Conservation (phyloP, 2,797 vertebrate species). For the Nothura maculosa region DNA sequence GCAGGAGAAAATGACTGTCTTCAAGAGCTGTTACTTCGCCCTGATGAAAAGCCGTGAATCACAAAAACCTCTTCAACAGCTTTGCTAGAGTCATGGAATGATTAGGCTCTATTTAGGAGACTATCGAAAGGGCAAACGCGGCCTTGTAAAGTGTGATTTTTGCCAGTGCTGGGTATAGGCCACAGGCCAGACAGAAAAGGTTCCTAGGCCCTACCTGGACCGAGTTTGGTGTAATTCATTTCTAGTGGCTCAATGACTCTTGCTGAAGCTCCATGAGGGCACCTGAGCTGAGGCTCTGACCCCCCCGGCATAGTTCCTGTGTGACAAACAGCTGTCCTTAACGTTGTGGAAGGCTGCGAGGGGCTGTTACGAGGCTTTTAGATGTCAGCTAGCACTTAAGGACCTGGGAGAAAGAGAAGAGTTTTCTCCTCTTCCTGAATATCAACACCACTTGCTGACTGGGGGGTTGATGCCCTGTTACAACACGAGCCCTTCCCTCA, state of each 20-base stretch:
- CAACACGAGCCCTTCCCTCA: background rate
- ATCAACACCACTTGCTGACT: background rate
- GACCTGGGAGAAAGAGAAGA: background rate
- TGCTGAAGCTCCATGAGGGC: background rate
- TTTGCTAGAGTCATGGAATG: background rate
- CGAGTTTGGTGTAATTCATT: background rate
- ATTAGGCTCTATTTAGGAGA: background rate
- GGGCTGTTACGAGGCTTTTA: background rate
- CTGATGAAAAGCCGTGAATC: background rate
- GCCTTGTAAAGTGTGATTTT: background rate
- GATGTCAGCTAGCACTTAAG: background rate
- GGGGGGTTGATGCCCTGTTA: background rate
- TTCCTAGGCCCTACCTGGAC: background rate
- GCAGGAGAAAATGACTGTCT: background rate
- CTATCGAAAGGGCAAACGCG: background rate
- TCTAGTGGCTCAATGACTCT: background rate
- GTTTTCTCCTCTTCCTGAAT: accelerated
- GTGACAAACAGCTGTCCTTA: background rate
- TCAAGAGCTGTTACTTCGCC: background rate
- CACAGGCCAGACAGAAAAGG: background rate
- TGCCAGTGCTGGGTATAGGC: background rate
- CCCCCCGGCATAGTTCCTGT: background rate
- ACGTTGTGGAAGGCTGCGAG: background rate
- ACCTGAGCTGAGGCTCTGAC: background rate
- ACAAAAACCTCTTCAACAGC: background rate